These are phyloP conservation scores for Sinotaia quadrata DNA, from an alignment of 2,888 invertebrate genomes.

Conservation along the genomic window DNA sequence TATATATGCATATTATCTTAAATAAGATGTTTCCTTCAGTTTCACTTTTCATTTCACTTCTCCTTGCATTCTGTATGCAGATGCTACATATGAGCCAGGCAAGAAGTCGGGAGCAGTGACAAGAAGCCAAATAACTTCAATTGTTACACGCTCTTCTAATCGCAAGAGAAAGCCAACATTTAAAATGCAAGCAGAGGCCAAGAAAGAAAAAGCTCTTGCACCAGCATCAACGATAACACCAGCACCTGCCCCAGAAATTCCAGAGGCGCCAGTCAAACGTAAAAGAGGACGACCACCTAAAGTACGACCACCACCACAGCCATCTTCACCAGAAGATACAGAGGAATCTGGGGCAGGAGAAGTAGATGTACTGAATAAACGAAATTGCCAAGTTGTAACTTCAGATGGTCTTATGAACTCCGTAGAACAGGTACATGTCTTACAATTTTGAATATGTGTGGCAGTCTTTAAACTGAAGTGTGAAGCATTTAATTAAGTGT, in stretches of 20 bases:
- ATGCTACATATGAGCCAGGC: slow-evolving; percentile 15
- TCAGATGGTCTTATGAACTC: slow-evolving; percentile 21
- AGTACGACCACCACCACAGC: no score
- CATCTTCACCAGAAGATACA: no score
- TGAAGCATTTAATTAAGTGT: neutral
- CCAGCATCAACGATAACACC: neutral
- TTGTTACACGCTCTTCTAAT: slow-evolving; percentile 16
- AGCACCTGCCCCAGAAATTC: neutral
- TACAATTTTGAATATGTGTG: neutral
- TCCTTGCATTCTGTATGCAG: neutral
- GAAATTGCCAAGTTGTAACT: neutral
- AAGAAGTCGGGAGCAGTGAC: neutral
- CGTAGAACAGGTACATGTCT: slow-evolving; percentile 9
- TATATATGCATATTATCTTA: neutral
- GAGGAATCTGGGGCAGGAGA: slow-evolving; percentile 6
- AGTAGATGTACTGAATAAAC: neutral
- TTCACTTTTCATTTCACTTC: neutral
- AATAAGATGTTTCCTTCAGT: neutral
- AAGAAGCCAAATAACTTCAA: neutral
- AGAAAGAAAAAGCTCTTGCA: slow-evolving; percentile 14
- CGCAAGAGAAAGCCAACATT: slow-evolving; percentile 16
- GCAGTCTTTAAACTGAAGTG: neutral
- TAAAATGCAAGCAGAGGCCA: slow-evolving; percentile 15
- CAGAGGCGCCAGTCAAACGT: neutral
- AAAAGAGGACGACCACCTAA: slow-evolving; percentile 24